Conservation (phyloP, 2,797 vertebrate genomes). For the Poecilia gillii region DNA sequence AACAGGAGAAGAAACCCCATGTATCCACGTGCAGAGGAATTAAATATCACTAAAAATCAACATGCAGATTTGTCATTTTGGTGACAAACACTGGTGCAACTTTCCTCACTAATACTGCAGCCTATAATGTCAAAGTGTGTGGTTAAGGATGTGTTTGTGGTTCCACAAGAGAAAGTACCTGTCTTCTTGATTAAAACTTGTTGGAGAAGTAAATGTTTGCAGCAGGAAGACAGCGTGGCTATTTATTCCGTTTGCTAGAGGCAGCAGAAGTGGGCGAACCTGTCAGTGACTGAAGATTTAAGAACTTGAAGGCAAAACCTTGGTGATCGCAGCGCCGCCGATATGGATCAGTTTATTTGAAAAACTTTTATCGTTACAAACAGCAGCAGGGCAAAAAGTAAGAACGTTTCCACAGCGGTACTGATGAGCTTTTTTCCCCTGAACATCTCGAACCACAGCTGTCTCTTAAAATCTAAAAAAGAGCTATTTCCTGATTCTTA, state of each 20-base stretch:
- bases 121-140: conserved; percentile 6
- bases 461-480: conserved; percentile 7
- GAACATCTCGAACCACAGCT: conserved; percentile 39
- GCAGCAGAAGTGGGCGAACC: conserved; percentile 63
- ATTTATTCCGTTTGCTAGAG: conserved; percentile 45
- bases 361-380: conserved; percentile 28
- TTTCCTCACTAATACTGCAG: conserved; percentile 34
- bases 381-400: conserved; percentile 27
- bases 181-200: conserved; percentile 30
- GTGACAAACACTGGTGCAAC: conserved; percentile 33
- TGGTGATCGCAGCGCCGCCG: conserved; percentile 66
- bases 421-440: conserved; percentile 51
- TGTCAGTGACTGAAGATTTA: conserved; percentile 39
- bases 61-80: conserved; percentile 39
- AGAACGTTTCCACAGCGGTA: conserved; percentile 38
- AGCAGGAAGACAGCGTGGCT: conserved; percentile 50
- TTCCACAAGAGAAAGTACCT: conserved; percentile 25
- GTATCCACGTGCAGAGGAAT: conserved; percentile 19
- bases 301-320: conserved; percentile 72
- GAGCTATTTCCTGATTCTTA: conserved; percentile 26
- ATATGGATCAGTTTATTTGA: conserved; percentile 49
- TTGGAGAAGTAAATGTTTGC: conserved; percentile 38
- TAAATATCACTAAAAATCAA: conserved; percentile 23
- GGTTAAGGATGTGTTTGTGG: conserved; percentile 9
- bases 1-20: conserved; percentile 6